Evolutionary conservation across 2,797 vertebrate species (phyloP).

Genomic region (Schizopygopsis malacanthus): DNA sequence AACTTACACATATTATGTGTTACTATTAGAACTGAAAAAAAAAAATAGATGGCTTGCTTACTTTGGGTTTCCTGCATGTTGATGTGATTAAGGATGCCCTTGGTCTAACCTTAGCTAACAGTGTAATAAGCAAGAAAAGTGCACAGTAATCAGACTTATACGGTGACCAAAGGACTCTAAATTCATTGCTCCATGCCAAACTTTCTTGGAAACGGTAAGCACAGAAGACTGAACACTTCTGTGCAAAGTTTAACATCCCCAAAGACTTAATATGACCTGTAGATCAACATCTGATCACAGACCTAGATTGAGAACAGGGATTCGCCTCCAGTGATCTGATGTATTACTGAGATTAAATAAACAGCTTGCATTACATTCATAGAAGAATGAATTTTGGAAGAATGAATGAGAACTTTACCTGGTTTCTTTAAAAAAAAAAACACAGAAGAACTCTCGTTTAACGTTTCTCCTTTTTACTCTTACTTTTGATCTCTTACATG

Average conservation of each 20-base stretch:
- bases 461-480: background rate
- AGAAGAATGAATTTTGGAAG: background rate
- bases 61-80: background rate
- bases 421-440: background rate
- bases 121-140: background rate
- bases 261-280: constrained; percentile 1
- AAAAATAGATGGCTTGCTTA: background rate
- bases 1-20: constrained; percentile 11
- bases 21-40: constrained; percentile 7
- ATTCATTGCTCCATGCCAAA: constrained; percentile 23
- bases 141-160: constrained; percentile 34
- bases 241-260: constrained; percentile 27
- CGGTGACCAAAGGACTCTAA: constrained; percentile 39
- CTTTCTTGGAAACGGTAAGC: constrained; percentile 2
- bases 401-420: background rate
- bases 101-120: constrained; percentile 13
- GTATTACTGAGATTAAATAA: constrained; percentile 5
- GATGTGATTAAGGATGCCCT: constrained; percentile 30
- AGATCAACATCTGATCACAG: constrained; percentile 24
- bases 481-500: background rate
- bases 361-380: background rate
- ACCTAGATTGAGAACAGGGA: background rate
- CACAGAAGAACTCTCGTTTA: background rate
- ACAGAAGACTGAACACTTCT: constrained; percentile 1
- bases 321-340: background rate